Evolutionary conservation across 2,113 vertebrate genomes (phyloP), one percentile per base, ranked within the genome.

Genomic region (Spea bombifrons): DNA sequence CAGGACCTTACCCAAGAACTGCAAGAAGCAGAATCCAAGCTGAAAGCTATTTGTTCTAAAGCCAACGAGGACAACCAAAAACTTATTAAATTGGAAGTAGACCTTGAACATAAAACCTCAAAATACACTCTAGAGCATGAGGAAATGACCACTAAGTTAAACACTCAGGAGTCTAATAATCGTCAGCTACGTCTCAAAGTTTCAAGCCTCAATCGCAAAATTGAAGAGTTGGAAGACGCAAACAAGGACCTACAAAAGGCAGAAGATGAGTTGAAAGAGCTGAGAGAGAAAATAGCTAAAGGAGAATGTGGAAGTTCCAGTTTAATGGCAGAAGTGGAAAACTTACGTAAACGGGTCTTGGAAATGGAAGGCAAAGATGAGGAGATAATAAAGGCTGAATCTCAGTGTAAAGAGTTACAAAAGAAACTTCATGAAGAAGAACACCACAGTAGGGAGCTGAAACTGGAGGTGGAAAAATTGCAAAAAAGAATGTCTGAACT

Each of bases 291-390:
- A 89, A 97, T 98, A 84, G 92, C 94, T 0, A 93, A 91, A 82
- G 96, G 96, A 15, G 95, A 98, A 88, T 95, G 94, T 10, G 95
- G 95, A 10, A 94, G 92, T 82, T 95, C 94, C 10, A 93, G 91
- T 59, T 87, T 96, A 45, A 92, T 95, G 94, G 90, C 95, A 0
- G 96, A 99, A 85, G 90, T 98, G 80, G 96, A 99, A 89, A 97
- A 91, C 66, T 92, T 98, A 16, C 90, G 93, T 15, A 99, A 98
- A 83, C 94, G 91, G 0, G 94, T 98, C 12, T 88, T 97, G 71
- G 97, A 99, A 86, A 99, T 99, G 96, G 96, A 99, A 82, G 96
- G 96, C 0, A 97, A 99, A 71, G 97, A 99, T 4, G 97, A 98
- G 78, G 97, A 99, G 88, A 96, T 99, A 81, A 95, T 89, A 0